Conservation (phyloP, 2,113 vertebrate genomes). For the Odontesthes bonariensis region DNA sequence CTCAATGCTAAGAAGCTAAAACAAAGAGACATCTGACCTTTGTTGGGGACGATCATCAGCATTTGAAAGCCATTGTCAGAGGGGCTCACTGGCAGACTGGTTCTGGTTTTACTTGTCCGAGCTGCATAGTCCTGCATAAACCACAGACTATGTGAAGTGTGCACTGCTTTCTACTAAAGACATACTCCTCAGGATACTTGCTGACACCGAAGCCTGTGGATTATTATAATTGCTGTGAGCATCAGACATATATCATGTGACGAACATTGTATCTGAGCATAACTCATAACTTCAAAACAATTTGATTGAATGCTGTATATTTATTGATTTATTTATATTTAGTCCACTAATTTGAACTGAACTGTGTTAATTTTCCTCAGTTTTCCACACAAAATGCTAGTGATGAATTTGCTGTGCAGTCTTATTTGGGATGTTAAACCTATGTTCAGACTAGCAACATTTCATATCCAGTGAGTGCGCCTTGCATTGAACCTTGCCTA, state of each 20-base stretch:
- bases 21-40: background rate
- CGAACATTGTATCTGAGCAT: background rate
- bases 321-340: background rate
- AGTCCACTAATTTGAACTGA: background rate
- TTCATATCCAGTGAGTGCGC: conserved; percentile 21
- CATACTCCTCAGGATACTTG: background rate
- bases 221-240: background rate
- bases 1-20: background rate
- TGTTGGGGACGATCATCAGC: background rate
- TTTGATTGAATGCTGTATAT: background rate
- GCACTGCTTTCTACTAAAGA: background rate
- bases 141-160: background rate
- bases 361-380: background rate
- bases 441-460: conserved; percentile 2
- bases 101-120: background rate
- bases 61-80: background rate
- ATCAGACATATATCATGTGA: background rate
- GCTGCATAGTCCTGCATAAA: background rate
- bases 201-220: background rate
- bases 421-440: conserved; percentile 18
- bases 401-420: background rate
- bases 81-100: too few relatives aligned
- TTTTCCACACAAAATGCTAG: conserved; percentile 4
- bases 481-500: conserved; percentile 1
- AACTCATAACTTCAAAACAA: background rate